A percentile compares a stretch with the other conserved stretches of the same genome.
Evolutionary conservation across 2,888 invertebrate species (phyloP).

Genomic region (Halictus quadricinctus): DNA sequence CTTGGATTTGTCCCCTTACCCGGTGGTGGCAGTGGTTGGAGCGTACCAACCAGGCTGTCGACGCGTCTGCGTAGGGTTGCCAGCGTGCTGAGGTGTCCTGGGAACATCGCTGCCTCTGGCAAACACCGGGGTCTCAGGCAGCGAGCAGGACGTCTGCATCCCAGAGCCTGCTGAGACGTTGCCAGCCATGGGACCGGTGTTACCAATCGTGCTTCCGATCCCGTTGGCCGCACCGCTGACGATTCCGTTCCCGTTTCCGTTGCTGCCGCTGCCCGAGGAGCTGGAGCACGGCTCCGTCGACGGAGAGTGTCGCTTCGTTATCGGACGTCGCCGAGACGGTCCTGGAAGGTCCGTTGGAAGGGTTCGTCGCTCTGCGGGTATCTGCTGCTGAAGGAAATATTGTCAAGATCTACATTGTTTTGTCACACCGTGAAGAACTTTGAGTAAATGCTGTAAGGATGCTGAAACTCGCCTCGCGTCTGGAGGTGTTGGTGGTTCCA

Average conservation of each 20-base stretch:
- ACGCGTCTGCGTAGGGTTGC: constrained; percentile 77
- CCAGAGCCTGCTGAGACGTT: constrained; percentile 82
- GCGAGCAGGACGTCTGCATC: constrained; percentile 92
- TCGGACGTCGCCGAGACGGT: constrained; percentile 82
- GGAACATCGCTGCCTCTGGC: constrained; percentile 92
- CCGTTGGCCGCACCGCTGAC: constrained; percentile 85
- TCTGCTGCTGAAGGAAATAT: constrained; percentile 70
- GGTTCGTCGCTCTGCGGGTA: constrained; percentile 87
- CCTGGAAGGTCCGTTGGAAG: constrained; percentile 88
- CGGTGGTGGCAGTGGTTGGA: constrained; percentile 80
- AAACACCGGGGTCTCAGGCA: constrained; percentile 95
- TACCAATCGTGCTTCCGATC: constrained; percentile 89
- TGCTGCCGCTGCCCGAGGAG: constrained; percentile 92
- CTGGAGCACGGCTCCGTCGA: constrained; percentile 91
- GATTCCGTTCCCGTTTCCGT: constrained; percentile 86
- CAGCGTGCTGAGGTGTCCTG: constrained; percentile 89
- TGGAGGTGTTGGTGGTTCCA: constrained; percentile 77
- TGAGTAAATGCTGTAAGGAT: neutral
- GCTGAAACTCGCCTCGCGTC: constrained; percentile 66
- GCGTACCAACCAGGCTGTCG: constrained; percentile 81
- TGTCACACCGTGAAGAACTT: no score
- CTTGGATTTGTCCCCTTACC: constrained; percentile 66
- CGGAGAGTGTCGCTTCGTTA: constrained; percentile 83
- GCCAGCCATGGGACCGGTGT: constrained; percentile 91
- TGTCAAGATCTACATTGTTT: neutral